Evolutionary conservation across 2,797 vertebrate genomes (phyloP).

Genomic region (Onychomys leucogaster): DNA sequence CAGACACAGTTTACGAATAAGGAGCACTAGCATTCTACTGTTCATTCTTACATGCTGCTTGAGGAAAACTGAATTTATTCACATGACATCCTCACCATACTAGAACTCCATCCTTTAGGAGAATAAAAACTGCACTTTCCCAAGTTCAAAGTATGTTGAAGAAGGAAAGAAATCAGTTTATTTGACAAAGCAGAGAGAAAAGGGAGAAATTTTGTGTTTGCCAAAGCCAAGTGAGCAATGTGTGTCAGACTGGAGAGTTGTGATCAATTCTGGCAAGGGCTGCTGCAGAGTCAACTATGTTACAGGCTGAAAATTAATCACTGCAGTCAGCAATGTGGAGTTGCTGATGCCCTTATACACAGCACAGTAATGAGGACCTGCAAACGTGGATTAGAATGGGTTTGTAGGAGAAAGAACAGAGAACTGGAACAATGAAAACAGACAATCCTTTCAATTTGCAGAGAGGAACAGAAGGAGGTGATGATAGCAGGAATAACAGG

Average conservation of each 20-base stretch:
- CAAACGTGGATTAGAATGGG: not conserved
- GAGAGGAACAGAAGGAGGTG: not conserved
- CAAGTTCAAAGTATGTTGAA: not conserved
- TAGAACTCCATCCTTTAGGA: not conserved
- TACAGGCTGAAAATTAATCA: not conserved
- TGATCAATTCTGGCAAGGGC: not conserved
- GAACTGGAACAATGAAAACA: conserved; percentile 8
- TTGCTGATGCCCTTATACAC: not conserved
- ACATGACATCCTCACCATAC: not conserved
- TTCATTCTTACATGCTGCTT: not conserved
- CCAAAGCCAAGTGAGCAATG: not conserved
- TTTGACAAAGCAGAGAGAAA: not conserved
- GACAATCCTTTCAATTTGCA: not conserved
- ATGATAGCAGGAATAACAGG: not conserved
- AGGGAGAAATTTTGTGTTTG: not conserved
- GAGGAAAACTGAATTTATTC: not conserved
- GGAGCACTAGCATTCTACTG: not conserved
- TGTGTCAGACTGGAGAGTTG: not conserved
- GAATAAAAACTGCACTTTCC: not conserved
- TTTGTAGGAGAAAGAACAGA: not conserved
- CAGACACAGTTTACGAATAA: not conserved
- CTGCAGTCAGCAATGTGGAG: not conserved
- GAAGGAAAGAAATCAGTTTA: not conserved
- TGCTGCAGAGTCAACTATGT: not conserved
- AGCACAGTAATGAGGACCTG: not conserved